Base-by-base conservation (phyloP, 2,888 invertebrate species). In the Cynaeus angustus region DNA sequence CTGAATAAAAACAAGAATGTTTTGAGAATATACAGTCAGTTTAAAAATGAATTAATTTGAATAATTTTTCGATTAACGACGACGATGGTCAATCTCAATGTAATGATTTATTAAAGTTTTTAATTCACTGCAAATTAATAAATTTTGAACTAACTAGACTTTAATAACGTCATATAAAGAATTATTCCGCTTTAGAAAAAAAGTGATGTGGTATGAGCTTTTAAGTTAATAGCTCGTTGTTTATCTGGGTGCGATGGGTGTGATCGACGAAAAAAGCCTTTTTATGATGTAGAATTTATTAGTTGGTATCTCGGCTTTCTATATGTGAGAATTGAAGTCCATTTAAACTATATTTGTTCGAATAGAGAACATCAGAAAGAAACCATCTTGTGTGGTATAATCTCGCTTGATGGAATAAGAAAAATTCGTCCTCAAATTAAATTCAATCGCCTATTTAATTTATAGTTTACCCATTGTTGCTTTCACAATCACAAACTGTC, bases 361-460 rank as follows among this genome's bases (percentile, higher is more conserved):
- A 21, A n/a, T n/a, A n/a, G n/a, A n/a, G n/a, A n/a, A n/a, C 28
- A 5, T 4, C 28, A 28, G 4, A 28, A 28, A 5, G 28, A 33
- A 33, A 33, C 1, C 33, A 6, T 7, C 1, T 2, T 33, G 33
- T 33, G 33, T 33, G 33, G 33, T 33, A 33, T 6, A n/a, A n/a
- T 7, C 7, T 2, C 7, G 4, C 4, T 28, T 28, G 28, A 28
- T 28, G 28, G 28, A 28, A 28, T 6, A 38, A 38, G 3, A 38
- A 38, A 38, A 38, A 9, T 0, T 9, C 9, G n/a, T 8, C 3
- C 28, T 50, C 9, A 6, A 1, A 1, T 3, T 28, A 50, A 50
- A 28, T 28, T 28, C 48, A 50, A 50, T 50, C 48, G 28, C 26
- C 7, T 50, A 50, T 50, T 50, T 28, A 50, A 50, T 50, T 50